Evolutionary conservation across 2,888 invertebrate genomes (phyloP), one percentile per base, ranked within the genome.

Genomic region (Stenolophus ochropezus): DNA sequence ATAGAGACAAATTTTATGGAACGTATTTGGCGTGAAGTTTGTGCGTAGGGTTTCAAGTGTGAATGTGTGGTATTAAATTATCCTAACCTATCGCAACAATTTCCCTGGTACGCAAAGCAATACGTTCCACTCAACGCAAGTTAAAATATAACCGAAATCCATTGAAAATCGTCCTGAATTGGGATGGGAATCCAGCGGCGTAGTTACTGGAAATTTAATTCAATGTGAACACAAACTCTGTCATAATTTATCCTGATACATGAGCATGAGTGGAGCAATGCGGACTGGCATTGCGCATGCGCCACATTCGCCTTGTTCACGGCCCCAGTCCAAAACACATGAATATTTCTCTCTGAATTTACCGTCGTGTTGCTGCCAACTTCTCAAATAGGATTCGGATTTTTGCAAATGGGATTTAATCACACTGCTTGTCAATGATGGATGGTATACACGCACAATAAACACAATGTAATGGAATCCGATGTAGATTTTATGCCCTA

Each of bases 181-280:
- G 73, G 42, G 73, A 47, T 47, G 49, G 20, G 47, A 47, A 42
- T 73, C 21, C 49, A 14, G 20, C 42, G 16, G n/a, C 73, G 73
- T 47, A 47, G 42, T 47, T 18, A 47, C 49, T 73, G 73, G 47
- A 73, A 73, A 73, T 73, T 73, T 73, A 47, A 47, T 73, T 73
- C 47, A 73, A 47, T 73, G 73, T 20, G 49, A 73, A 73, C 73
- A 73, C 73, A 73, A 73, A 73, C 73, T 73, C 16, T 69, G 49
- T 47, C 56, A 56, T 75, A 75, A 75, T 75, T 53, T 75, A 75
- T 75, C 56, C 27, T 53, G 56, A 75, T 75, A 75, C 75, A 75
- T 75, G 27, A 53, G 33, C 42, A 25, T 56, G 56, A 14, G 21
- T 20, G 18, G 20, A 2, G 4, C 27, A 4, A 69, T 20, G 73